A percentile compares a stretch with the other conserved stretches of the same genome.
phyloP scores from a whole-genome alignment of 2,888 invertebrate genomes.

The Cephonodes hylas region DNA sequence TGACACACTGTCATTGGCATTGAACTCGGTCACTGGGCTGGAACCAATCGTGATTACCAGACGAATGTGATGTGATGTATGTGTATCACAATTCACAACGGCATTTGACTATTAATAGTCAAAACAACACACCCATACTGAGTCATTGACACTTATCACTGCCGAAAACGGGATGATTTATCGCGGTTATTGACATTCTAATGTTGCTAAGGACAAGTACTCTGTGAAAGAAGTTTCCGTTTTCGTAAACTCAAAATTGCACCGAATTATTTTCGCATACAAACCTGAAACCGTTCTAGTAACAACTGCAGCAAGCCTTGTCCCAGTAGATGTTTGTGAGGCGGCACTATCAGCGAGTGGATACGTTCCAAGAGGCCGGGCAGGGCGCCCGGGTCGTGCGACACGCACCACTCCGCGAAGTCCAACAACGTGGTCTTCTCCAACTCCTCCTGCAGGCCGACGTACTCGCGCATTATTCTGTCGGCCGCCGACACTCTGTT shows the following conservation, averaged over 20 bases:
- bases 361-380: constrained; percentile 84
- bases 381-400: constrained; percentile 84
- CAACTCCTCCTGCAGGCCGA: constrained; percentile 71
- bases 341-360: constrained; percentile 82
- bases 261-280: constrained; percentile 21
- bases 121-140: background rate
- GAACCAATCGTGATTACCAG: background rate
- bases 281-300: constrained; percentile 63
- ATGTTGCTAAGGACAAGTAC: background rate
- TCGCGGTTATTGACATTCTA: constrained; percentile 7
- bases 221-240: background rate
- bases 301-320: constrained; percentile 68
- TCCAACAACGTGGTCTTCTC: constrained; percentile 85
- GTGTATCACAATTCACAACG: background rate
- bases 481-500: constrained; percentile 82
- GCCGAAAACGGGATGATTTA: background rate
- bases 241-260: background rate
- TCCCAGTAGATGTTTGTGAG: constrained; percentile 63
- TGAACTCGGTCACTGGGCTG: background rate
- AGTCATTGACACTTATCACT: constrained; percentile 4
- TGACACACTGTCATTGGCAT: background rate
- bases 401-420: constrained; percentile 86
- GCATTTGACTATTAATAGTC: background rate
- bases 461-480: constrained; percentile 81
- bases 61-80: no score